Percentiles rank a stretch among this genome's conserved stretches.
phyloP scores from a whole-genome alignment of 1,140 invertebrate species.

The Magallana ariakensis region DNA sequence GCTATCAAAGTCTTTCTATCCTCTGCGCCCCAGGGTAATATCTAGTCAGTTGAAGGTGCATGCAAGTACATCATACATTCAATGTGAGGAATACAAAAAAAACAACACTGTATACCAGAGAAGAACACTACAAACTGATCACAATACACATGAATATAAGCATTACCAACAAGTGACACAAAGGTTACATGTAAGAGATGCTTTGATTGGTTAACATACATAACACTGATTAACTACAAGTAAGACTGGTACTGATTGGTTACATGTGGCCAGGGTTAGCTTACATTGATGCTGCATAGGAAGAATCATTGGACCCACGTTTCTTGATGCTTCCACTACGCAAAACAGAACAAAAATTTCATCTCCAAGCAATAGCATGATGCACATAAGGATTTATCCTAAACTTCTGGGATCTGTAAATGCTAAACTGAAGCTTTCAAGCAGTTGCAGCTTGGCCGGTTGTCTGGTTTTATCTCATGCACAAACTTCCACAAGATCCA shows the following conservation, averaged over 20 bases:
- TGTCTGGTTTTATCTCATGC: background rate
- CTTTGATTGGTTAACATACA: conserved; percentile 4
- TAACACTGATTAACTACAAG: conserved; percentile 33
- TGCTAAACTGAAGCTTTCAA: background rate
- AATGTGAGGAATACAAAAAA: conserved; percentile 12
- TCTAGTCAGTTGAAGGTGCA: conserved; percentile 5
- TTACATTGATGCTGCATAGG: conserved; percentile 58
- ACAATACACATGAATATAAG: conserved; percentile 46
- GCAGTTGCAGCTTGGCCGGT: background rate
- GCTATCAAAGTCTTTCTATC: background rate
- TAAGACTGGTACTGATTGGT: conserved; percentile 19
- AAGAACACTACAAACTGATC: conserved; percentile 30
- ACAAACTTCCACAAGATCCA: background rate
- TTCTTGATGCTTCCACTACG: conserved; percentile 70
- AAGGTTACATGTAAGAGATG: conserved; percentile 8
- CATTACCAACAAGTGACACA: conserved; percentile 33
- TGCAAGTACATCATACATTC: background rate
- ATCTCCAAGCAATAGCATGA: conserved; percentile 34
- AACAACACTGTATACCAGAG: background rate
- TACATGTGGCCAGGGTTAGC: conserved; percentile 39
- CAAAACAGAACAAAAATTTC: conserved; percentile 46
- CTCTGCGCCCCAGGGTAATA: conserved; percentile 19
- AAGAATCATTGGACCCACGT: conserved; percentile 67
- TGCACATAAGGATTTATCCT: background rate
- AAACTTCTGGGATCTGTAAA: background rate